Conservation (phyloP, 2,113 vertebrate species). For the Muntiacus reevesi region DNA sequence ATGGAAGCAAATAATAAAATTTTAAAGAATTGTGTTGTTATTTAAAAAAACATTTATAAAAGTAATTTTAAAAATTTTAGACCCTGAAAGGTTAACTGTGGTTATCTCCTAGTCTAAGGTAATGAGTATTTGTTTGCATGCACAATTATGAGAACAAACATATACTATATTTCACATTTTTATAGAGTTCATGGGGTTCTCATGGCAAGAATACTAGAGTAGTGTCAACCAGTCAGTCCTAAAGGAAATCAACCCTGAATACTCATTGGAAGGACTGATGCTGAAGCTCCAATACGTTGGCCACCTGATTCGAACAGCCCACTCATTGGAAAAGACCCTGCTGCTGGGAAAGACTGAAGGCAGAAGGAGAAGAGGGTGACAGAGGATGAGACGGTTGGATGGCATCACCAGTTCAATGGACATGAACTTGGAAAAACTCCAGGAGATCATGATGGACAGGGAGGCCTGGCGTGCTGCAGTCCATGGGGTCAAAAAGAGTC, state of each 20-base stretch:
- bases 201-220: not conserved
- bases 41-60: not conserved
- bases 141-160: not conserved
- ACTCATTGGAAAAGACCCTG: not conserved
- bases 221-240: not conserved
- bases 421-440: not conserved
- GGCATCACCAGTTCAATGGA: not conserved
- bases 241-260: not conserved
- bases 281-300: not conserved
- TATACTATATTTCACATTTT: not conserved
- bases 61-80: not conserved
- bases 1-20: not conserved
- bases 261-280: not conserved
- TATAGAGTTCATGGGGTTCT: not conserved
- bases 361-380: not conserved
- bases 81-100: not conserved
- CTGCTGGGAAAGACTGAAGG: not conserved
- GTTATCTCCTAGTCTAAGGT: not conserved
- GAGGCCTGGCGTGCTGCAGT: not conserved
- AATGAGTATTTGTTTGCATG: not conserved
- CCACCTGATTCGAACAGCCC: not conserved
- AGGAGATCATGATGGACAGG: not conserved
- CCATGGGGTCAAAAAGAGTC: not conserved
- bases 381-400: not conserved
- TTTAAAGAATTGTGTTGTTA: not conserved